A percentile compares a stretch with the other conserved stretches of the same genome.
Evolutionary conservation across 2,797 vertebrate genomes (phyloP).

Genomic region (Peromyscus eremicus): DNA sequence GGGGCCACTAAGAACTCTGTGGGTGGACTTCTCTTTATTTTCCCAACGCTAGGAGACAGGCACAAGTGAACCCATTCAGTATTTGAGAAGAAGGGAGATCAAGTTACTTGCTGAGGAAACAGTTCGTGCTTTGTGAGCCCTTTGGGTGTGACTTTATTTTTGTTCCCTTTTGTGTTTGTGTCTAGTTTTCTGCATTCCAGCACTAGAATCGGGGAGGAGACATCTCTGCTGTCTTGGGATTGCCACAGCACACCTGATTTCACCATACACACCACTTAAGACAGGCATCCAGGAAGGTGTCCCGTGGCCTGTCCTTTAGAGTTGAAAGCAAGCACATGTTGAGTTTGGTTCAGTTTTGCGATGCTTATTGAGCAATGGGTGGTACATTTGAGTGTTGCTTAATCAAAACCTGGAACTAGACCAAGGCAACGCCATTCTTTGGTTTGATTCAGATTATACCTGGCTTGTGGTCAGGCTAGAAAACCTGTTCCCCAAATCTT

Average conservation of each 20-base stretch:
- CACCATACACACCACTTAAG: not conserved
- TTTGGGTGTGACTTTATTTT: slow-evolving; percentile 42
- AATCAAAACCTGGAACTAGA: slow-evolving; percentile 31
- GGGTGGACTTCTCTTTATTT: not conserved
- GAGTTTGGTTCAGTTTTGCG: slow-evolving; percentile 54
- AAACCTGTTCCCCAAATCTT: not conserved
- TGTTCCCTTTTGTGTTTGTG: slow-evolving; percentile 30
- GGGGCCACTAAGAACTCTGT: not conserved
- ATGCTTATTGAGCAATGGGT: slow-evolving; percentile 56
- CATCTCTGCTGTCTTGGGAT: not conserved
- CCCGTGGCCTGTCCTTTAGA: not conserved
- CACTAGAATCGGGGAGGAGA: not conserved
- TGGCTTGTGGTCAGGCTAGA: slow-evolving; percentile 48
- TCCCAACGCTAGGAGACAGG: not conserved
- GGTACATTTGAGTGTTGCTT: slow-evolving; percentile 47
- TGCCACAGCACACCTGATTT: slow-evolving; percentile 25
- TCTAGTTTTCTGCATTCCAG: slow-evolving; percentile 22
- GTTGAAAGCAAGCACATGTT: slow-evolving; percentile 32
- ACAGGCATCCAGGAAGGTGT: slow-evolving; percentile 4
- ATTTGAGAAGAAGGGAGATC: not conserved
- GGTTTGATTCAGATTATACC: slow-evolving; percentile 57
- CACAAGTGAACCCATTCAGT: not conserved
- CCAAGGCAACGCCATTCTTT: slow-evolving; percentile 45
- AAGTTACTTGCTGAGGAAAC: not conserved
- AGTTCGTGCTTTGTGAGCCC: not conserved